Percentiles rank a stretch among this genome's conserved stretches.
These are phyloP conservation scores for Tichodroma muraria DNA, from an alignment of 2,113 vertebrate species.

Conservation along the genomic window DNA sequence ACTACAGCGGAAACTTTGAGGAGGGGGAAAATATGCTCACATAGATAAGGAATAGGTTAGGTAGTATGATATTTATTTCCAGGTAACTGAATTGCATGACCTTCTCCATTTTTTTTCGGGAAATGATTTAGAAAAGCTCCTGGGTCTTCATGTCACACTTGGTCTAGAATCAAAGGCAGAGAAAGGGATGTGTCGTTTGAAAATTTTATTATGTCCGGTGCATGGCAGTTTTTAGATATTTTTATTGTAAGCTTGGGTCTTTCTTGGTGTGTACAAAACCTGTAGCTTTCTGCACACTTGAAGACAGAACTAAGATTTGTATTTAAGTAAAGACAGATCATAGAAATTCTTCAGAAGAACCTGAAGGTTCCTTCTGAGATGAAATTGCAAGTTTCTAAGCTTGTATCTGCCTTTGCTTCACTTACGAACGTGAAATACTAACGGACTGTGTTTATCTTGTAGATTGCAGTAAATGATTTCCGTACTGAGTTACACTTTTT, in stretches of 20 bases:
- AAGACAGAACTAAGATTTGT: neutral
- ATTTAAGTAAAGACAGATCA: neutral
- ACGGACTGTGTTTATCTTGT: neutral
- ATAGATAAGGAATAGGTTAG: neutral
- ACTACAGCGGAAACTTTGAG: neutral
- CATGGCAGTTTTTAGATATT: neutral
- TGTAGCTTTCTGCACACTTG: neutral
- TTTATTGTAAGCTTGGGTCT: neutral
- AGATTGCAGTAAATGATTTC: neutral
- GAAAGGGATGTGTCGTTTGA: neutral
- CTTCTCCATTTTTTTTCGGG: neutral
- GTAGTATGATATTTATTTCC: neutral
- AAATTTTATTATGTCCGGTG: neutral
- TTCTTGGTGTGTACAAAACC: neutral
- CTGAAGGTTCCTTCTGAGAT: neutral
- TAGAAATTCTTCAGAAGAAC: neutral
- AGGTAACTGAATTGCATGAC: neutral
- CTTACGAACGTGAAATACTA: neutral
- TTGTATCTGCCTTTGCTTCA: neutral
- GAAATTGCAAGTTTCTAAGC: neutral
- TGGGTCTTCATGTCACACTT: neutral
- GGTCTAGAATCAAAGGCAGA: neutral
- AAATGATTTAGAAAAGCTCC: neutral
- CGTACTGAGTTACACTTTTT: neutral
- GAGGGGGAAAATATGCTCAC: neutral